These are phyloP conservation scores for Pempheris klunzingeri DNA, from an alignment of 2,797 vertebrate species.

Conservation along the genomic window DNA sequence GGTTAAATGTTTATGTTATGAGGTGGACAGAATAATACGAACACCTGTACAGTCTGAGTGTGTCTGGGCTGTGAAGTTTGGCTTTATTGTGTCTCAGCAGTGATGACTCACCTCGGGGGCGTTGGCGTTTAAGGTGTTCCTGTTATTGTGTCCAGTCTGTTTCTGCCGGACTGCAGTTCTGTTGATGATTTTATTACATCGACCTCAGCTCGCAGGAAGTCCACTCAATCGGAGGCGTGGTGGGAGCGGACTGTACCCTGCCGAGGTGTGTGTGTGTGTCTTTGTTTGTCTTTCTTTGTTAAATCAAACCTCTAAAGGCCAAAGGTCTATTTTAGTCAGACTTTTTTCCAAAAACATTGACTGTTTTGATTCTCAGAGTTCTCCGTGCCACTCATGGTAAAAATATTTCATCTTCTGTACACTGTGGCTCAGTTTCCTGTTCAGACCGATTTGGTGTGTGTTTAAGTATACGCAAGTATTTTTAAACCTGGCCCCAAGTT, in stretches of 20 bases:
- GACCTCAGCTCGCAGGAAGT: slow-evolving; percentile 57
- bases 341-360: slow-evolving; percentile 32
- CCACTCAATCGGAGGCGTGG: slow-evolving; percentile 60
- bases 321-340: slow-evolving; percentile 62
- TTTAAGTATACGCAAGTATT: too few relatives aligned
- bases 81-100: too few relatives aligned
- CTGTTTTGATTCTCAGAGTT: slow-evolving; percentile 48
- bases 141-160: slow-evolving; percentile 55
- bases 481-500: too few relatives aligned
- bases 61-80: too few relatives aligned
- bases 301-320: slow-evolving; percentile 60
- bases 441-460: too few relatives aligned
- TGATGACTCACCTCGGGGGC: slow-evolving; percentile 21
- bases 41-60: too few relatives aligned
- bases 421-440: not conserved
- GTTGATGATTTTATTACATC: slow-evolving; percentile 46
- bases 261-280: slow-evolving; percentile 36
- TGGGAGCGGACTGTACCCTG: slow-evolving; percentile 39
- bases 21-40: not conserved
- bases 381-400: not conserved
- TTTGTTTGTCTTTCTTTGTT: slow-evolving; percentile 71
- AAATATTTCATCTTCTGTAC: slow-evolving; percentile 13
- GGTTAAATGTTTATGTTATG: not conserved
- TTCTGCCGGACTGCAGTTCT: not conserved
- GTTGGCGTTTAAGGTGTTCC: slow-evolving; percentile 44